phyloP scores from a whole-genome alignment of 2,888 invertebrate genomes.

The Poecilus cupreus region DNA sequence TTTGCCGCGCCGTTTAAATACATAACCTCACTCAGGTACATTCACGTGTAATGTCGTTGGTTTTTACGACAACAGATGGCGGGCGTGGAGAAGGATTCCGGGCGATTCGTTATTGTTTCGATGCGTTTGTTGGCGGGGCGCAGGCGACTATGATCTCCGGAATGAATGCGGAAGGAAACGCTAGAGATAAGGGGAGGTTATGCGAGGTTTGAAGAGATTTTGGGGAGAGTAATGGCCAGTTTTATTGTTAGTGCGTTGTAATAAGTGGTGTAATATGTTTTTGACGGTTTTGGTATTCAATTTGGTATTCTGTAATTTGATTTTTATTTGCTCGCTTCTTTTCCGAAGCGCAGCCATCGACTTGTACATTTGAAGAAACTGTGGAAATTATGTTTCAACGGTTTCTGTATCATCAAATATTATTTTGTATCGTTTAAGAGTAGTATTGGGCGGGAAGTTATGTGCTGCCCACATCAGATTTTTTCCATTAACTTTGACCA shows the following conservation, averaged over 20 bases:
- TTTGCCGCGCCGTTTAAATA: background rate
- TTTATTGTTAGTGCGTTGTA: conserved; percentile 33
- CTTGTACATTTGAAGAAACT: no score
- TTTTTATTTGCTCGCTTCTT: background rate
- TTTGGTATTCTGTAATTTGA: conserved; percentile 22
- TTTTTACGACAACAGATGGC: conserved; percentile 37
- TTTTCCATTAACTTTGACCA: no score
- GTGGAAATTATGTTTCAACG: no score
- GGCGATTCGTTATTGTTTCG: conserved; percentile 39
- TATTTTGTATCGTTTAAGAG: no score
- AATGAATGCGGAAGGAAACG: conserved; percentile 19
- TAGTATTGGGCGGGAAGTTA: no score
- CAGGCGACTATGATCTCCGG: conserved; percentile 26
- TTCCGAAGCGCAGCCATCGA: no score
- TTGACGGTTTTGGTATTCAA: conserved; percentile 33
- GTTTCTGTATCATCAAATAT: no score
- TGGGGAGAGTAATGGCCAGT: conserved; percentile 17
- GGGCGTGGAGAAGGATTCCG: background rate
- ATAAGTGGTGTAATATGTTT: conserved; percentile 42
- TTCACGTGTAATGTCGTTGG: background rate
- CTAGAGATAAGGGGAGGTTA: conserved; percentile 26
- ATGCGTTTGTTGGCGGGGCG: no score
- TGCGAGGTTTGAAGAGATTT: conserved; percentile 39
- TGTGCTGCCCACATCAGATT: no score
- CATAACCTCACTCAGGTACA: conserved; percentile 25